Base-by-base conservation (phyloP, 2,797 vertebrate genomes). In the Rhincodon typus region DNA sequence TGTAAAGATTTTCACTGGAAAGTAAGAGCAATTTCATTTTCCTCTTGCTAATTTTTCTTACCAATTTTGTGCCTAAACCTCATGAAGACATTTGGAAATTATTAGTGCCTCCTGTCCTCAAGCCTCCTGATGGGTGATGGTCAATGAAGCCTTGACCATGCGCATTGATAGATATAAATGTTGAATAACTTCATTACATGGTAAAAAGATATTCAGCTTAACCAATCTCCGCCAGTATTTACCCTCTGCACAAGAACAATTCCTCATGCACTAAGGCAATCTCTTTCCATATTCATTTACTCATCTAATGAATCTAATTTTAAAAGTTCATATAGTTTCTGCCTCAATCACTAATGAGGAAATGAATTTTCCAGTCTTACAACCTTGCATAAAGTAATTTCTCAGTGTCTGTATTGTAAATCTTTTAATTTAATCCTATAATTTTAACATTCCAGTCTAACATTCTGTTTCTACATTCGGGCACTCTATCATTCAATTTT, bases 1-100 rank as follows among this genome's bases (percentile, higher is more conserved):
- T 99, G 97, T 98, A 99, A 95, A 99, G 97, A 96, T 98, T 99
- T 96, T 98, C 97, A 23, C 99, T 99, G 97, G 72, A 94, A 67
- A 90, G 79, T 69, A 38, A 93, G 38, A 67, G 13, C 38, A 69
- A 38, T 69, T 67, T 27, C 15, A n/a, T 42, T 25, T 67, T 66
- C 21, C 13, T 25, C 38, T 93, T n/a, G 34, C 3, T n/a, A 66
- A 27, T 42, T 69, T 93, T 8, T 25, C 21, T 69, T 93, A 67
- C 42, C 62, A 38, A 69, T 27, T 69, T 93, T 69, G 62, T 69
- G 66, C 7, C 34, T 10, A 19, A 66, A 25, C 8, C 17, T 0
- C 19, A n/a, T 2, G 3, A 23, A n/a, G n/a, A 67, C 21, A 67
- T 2, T 93, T n/a, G 34, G 53, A 21, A 17, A 19, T 62, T 13